A percentile compares a stretch with the other conserved stretches of the same genome.
Evolutionary conservation across 1,140 invertebrate species (phyloP).

Genomic region (Choristoneura fumiferana): DNA sequence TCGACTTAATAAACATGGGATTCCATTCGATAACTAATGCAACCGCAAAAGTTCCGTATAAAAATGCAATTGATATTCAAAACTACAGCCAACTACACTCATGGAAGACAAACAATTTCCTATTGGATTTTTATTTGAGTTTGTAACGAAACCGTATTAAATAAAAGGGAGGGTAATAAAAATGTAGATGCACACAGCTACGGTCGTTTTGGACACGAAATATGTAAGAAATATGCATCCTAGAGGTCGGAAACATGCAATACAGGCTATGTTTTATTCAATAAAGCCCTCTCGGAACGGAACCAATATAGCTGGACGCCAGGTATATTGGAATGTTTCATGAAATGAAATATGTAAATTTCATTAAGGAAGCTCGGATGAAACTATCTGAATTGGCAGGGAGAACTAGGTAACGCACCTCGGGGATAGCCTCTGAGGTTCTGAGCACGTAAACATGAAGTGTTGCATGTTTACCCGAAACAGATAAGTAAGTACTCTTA

Average conservation of each 20-base stretch:
- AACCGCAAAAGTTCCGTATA: constrained; percentile 14
- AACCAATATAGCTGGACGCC: constrained; percentile 44
- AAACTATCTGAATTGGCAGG: constrained; percentile 8
- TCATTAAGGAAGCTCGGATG: constrained; percentile 24
- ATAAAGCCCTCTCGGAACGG: constrained; percentile 38
- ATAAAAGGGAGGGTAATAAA: constrained; percentile 29
- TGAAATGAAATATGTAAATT: constrained; percentile 42
- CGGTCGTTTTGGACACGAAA: constrained; percentile 29
- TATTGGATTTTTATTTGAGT: constrained; percentile 24
- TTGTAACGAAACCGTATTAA: constrained; percentile 22
- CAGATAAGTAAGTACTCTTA: neutral
- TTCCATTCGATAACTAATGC: neutral
- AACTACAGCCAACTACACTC: constrained; percentile 11
- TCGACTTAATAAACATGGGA: constrained; percentile 13
- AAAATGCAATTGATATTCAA: constrained; percentile 19
- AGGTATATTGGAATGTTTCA: constrained; percentile 35
- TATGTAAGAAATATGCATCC: constrained; percentile 60
- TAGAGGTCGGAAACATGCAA: constrained; percentile 47
- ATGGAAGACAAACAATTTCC: constrained; percentile 18
- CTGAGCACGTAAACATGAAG: constrained; percentile 10
- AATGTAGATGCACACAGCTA: constrained; percentile 38
- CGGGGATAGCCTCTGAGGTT: neutral
- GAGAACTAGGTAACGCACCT: constrained; percentile 1
- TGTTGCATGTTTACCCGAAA: neutral
- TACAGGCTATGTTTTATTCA: constrained; percentile 67